These are phyloP conservation scores for Abrostola tripartita DNA, from an alignment of 2,888 invertebrate species.

Conservation along the genomic window DNA sequence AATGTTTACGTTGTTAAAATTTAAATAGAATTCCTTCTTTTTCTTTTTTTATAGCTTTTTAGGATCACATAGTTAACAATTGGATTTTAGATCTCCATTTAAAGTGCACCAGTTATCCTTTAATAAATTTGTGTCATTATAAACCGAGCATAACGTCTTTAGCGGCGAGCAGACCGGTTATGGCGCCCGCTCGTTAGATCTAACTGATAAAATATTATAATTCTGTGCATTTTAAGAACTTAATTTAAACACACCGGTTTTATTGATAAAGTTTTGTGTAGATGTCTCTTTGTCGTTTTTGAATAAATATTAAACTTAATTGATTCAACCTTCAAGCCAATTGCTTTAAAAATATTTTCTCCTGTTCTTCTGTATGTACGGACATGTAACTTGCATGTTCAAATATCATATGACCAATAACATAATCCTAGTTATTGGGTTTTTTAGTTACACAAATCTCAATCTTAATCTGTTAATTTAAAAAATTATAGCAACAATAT, in stretches of 20 bases:
- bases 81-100: conserved; percentile 5
- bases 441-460: too few relatives aligned
- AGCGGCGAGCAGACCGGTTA: conserved; percentile 19
- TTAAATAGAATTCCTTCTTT: not conserved
- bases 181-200: conserved; percentile 18
- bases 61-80: too few relatives aligned
- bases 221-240: conserved; percentile 21
- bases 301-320: too few relatives aligned
- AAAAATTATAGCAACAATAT: not conserved
- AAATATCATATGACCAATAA: too few relatives aligned
- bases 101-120: conserved; percentile 21
- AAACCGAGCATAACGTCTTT: conserved; percentile 18
- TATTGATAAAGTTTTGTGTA: conserved; percentile 5
- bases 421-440: too few relatives aligned
- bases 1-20: not conserved
- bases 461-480: not conserved
- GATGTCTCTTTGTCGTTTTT: not conserved
- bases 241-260: conserved; percentile 23
- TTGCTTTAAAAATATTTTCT: too few relatives aligned
- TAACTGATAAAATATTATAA: conserved; percentile 36
- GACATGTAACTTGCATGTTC: too few relatives aligned
- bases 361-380: too few relatives aligned
- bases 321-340: too few relatives aligned
- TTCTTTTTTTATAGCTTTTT: not conserved
- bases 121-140: conserved; percentile 26